Conservation (phyloP, 92 coral and sea anemone species). For the Meandrina meandrites region DNA sequence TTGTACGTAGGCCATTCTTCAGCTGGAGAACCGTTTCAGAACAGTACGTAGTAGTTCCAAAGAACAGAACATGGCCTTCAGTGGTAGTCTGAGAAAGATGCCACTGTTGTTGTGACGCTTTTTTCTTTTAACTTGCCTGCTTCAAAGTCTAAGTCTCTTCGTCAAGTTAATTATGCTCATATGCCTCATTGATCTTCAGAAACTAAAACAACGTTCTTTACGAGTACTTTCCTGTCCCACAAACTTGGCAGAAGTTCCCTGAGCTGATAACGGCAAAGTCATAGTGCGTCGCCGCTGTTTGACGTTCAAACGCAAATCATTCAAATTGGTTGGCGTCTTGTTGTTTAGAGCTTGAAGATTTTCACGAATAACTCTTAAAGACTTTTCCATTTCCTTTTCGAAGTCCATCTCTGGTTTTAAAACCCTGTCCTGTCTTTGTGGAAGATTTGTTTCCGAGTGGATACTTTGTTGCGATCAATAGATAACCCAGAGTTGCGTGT, state of each 20-base stretch:
- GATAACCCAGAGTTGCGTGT: neutral
- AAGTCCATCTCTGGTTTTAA: conserved; percentile 6
- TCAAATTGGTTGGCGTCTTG: neutral
- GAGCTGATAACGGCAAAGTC: neutral
- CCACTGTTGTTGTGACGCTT: neutral
- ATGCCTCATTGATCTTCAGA: neutral
- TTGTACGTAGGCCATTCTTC: too few species aligned
- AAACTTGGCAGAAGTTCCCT: neutral
- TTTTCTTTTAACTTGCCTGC: neutral
- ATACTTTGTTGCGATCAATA: too few species aligned
- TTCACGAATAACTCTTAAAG: neutral
- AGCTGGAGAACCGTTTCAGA: too few species aligned
- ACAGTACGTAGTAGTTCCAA: too few species aligned
- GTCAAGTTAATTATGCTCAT: neutral
- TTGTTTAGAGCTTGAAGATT: conserved; percentile 15
- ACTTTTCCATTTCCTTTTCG: conserved; percentile 29
- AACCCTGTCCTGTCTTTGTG: too few species aligned
- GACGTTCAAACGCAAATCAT: neutral
- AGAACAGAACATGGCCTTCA: neutral
- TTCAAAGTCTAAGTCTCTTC: neutral
- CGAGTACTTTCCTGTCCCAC: neutral
- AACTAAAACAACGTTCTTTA: conserved; percentile 5
- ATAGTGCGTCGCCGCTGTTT: neutral
- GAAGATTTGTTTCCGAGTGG: neutral
- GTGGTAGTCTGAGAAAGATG: neutral